Evolutionary conservation across 1,140 invertebrate species (phyloP), one percentile per base, ranked within the genome.

Genomic region (Phortica variegata): DNA sequence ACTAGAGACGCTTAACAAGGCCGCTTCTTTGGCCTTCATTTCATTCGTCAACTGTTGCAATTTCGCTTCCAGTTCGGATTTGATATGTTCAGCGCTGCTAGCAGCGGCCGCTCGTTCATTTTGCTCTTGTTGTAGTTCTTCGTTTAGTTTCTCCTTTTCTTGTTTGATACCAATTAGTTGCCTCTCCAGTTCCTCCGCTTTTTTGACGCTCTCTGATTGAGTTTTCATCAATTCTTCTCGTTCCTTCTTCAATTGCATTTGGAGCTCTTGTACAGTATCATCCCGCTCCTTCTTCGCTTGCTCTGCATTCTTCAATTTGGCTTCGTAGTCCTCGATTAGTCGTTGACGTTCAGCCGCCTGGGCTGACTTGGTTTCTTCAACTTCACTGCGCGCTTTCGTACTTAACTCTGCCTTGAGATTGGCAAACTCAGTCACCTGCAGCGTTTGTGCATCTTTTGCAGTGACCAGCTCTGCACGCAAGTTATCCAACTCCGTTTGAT

Each of bases 181-280:
- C 29, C 52, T 41, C 15, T 57, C 5, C 16, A 52, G 32, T 12
- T 56, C 44, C 3, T 43, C 42, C 19, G 47, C 45, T 18, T 40
- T 43, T 5, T 36, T 21, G 16, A 52, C 48, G 26, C 40, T 54
- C 13, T 73, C 54, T 4, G 32, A 21, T 38, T 62, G 56, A 0
- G 40, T 19, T 13, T 57, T 56, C n/a, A 40, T 32, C 1, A 73
- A 41, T 18, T 73, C 41, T 12, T 66, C 44, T 13, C 50, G 47
- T 8, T 41, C 16, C 18, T 50, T 38, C 37, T 55, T 15, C 19
- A 55, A 43, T 43, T 55, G 43, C 21, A 45, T 34, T 41, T 66
- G 54, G 3, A 62, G 52, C 9, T 44, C 43, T 19, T 43, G 38
- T 1, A 61, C 40, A 6, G 50, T 20, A 16, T 58, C 53, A 1